These are phyloP conservation scores for Caenorhabditis plicata DNA, from an alignment of 2,888 invertebrate genomes.

Conservation along the genomic window DNA sequence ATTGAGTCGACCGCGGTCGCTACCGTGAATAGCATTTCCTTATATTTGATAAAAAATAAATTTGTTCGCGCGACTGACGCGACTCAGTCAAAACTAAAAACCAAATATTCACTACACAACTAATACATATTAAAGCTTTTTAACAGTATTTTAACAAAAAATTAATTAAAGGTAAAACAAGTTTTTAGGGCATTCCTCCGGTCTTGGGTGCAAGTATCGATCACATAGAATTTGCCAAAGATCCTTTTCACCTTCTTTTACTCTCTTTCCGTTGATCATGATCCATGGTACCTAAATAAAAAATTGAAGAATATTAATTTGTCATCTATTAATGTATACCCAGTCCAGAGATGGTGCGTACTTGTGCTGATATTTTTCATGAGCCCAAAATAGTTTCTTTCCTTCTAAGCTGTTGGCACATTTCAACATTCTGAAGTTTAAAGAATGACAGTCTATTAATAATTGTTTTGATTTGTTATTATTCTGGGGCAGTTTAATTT, in stretches of 20 bases:
- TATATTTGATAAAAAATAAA: no score
- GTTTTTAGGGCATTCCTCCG: conserved; percentile 25
- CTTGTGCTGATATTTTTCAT: conserved; percentile 8
- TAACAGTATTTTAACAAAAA: no score
- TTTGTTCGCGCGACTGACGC: no score
- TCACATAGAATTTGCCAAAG: conserved; percentile 34
- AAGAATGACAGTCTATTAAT: no score
- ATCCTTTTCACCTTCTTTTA: conserved; percentile 26
- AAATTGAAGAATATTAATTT: background rate
- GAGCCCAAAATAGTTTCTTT: conserved; percentile 13
- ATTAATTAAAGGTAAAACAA: no score
- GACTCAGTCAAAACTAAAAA: no score
- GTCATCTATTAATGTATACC: conserved; percentile 1
- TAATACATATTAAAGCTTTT: no score
- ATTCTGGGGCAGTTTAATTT: no score
- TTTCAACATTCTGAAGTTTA: conserved; percentile 23
- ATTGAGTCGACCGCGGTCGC: no score
- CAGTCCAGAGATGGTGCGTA: conserved; percentile 19
- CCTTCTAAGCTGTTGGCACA: conserved; percentile 22
- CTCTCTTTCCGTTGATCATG: conserved; percentile 22
- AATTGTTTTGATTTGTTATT: no score
- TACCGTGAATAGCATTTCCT: no score
- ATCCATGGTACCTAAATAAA: conserved; percentile 25
- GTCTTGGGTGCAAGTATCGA: conserved; percentile 22
- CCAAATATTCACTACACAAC: no score